Evolutionary conservation across 2,888 invertebrate genomes (phyloP), one percentile per base, ranked within the genome.

Genomic region (Heliconius ethilla): DNA sequence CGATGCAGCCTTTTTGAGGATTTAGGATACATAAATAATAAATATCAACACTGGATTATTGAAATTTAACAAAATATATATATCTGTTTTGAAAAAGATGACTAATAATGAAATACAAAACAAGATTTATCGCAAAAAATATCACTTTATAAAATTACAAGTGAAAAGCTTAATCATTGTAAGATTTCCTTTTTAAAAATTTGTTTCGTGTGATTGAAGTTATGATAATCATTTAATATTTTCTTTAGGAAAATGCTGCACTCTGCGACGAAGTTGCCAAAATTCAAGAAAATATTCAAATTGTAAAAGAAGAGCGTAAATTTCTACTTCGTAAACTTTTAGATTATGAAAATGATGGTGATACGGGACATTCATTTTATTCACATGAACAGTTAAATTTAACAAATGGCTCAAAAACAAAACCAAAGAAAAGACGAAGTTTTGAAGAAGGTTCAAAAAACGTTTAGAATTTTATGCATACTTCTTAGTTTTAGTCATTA

Each of bases 221-320:
- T 55, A 25, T 55, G 7, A 15, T 66, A 25, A 72, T 13, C 55
- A 33, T 70, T 65, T 22, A 40, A 62, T 82, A 78, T 72, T 69
- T 6, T 78, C 85, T 85, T 66, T 84, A 97, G 97, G 97, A 97
- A 94, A 97, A 97, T 93, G 96, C 97, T 75, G 97, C 97, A 9
- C 89, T 98, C 4, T 98, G 98, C 89, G 98, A 98, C 93, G 98
- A 98, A 95, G 97, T 98, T 25, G 96, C 97, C 1, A 96, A 96
- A 89, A 96, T 97, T 81, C 98, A 98, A 91, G 97, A 97, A 85
- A 97, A 97, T 88, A 96, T 98, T 73, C 90, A 96, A 40, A 95
- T 97, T 75, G 96, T 97, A 0, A 97, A 97, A 86, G 98, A 98
- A 87, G 98, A 98, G 89, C 95, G 98, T 80, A 96, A 97, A 82